Evolutionary conservation across 2,797 vertebrate genomes (phyloP), one percentile per base, ranked within the genome.

Genomic region (Dipus sagitta): DNA sequence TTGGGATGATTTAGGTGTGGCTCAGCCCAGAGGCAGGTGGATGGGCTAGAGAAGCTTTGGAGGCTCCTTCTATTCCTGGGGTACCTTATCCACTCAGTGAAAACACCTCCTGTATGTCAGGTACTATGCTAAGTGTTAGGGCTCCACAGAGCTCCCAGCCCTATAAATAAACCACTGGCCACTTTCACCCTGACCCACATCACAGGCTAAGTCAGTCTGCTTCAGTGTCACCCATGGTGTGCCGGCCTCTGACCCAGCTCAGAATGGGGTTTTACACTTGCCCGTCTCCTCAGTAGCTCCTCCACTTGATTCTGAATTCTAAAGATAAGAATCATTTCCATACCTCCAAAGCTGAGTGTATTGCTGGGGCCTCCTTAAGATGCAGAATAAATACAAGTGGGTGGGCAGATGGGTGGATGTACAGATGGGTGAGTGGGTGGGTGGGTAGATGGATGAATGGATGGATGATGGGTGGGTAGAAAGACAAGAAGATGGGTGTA

Each of bases 1-100:
- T 87, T 62, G 77, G 93, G 94, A 93, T 93, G 96, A 86, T 77
- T 95, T 96, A 96, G 94, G 94, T 96, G 94, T 95, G 96, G 94
- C 90, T 91, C 88, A 78, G 47, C 74, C 74, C 86, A 52, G 88
- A 94, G 94, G 96, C 97, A 97, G 97, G 94, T 96, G 96, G 95
- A 91, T 97, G 86, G 88, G 94, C 77, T 68, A 74, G 80, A 85
- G 28, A 92, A 87, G 90, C 86, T 93, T 83, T 74, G 64, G 47
- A 86, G 60, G 74, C 47, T 91, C 75, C 72, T 91, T 87, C 30
- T 23, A 38, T 11, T 86, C 60, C 86, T 86, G 80, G 42, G 65
- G 62, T 68, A 74, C 24, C 52, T 74, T 68, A 7, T 90, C 94
- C 47, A 83, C 80, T 92, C 86, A 38, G 21, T 21, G 52, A 79